Evolutionary conservation across 2,797 vertebrate species (phyloP), one percentile per base, ranked within the genome.

Genomic region (Tadarida brasiliensis): DNA sequence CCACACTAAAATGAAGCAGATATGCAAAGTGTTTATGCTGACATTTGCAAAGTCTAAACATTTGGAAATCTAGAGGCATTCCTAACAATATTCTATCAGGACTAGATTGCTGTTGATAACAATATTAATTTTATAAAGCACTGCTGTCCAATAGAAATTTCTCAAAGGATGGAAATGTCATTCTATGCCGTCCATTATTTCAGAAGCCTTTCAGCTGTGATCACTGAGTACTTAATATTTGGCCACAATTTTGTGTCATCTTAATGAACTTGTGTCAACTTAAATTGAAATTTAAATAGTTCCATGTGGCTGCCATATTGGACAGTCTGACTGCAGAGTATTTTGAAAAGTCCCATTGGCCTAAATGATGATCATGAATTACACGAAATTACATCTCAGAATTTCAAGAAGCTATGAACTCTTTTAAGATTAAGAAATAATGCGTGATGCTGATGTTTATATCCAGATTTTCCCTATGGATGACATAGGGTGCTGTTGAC

Each of bases 31-130:
- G 97, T 97, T 97, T 96, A 94, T 91, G 97, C 74, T 89, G 96
- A 97, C 54, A 95, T 95, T 96, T 96, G 95, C 93, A 97, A 96
- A 90, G 94, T 85, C 96, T 94, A 97, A 95, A 80, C 94, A 96
- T 93, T 97, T 97, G 87, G 97, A 97, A 97, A 67, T 92, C 96
- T 96, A 94, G 95, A 81, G 91, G 89, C 90, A 82, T 96, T 94
- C 5, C 95, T 97, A 95, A 90, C 91, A 95, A 94, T 95, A 76
- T 86, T 83, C 56, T 77, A 39, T 28, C 11, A 28, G 35, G 47
- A 22, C 16, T 71, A 80, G 61, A 73, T 57, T 63, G 68, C 28
- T 94, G 16, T n/a, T 22, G 56, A 56, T 65, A 12, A 68, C 11
- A 30, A 35, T 10, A 16, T 57, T 59, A 19, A 49, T 77, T 70